Evolutionary conservation across 92 coral and sea anemone genomes (phyloP), one percentile per base, ranked within the genome.

Genomic region (Palythoa heliodiscus): DNA sequence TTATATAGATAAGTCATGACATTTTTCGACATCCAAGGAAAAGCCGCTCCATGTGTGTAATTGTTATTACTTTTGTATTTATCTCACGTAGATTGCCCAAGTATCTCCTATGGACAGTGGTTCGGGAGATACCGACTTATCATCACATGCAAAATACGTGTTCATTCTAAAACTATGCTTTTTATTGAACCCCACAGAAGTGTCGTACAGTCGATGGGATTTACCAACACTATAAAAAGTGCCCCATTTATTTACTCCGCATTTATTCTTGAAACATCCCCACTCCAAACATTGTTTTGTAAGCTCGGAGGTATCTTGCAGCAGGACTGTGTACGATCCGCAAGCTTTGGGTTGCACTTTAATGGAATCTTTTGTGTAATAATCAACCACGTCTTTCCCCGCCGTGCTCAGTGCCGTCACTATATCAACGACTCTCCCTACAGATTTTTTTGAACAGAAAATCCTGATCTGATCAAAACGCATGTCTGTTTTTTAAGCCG

Each of bases 391-490:
- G 6, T 12, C 75, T 5, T 25, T 29, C 10, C 75, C 75, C 17
- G 75, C 11, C 15, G 43, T 11, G 48, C 37, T 70, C 6, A 29
- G 75, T 10, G 75, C 47, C 13, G 75, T 70, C 40, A 35, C 19
- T 35, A 70, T 11, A 35, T 70, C n/a, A 29, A 70, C 52, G 29
- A 35, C 47, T 25, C n/a, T 70, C 1, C 75, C 75, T 1, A 70
- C 75, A 17, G 75, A 70, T 70, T 11, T 70, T 38, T 70, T 70
- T 14, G 47, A 70, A n/a, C 75, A 70, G 75, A 70, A 70, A 40
- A 70, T 2, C 7, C 75, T 70, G 47, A 70, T 11, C 75, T 70
- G 75, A 70, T 70, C 75, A 17, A 70, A 70, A 11, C 52, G 47
- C 48, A 70, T 70, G 50, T 70, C 75, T 12, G 40, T 12, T 35